These are phyloP conservation scores for Pleuronectes platessa DNA, from an alignment of 2,113 vertebrate species.

Conservation along the genomic window DNA sequence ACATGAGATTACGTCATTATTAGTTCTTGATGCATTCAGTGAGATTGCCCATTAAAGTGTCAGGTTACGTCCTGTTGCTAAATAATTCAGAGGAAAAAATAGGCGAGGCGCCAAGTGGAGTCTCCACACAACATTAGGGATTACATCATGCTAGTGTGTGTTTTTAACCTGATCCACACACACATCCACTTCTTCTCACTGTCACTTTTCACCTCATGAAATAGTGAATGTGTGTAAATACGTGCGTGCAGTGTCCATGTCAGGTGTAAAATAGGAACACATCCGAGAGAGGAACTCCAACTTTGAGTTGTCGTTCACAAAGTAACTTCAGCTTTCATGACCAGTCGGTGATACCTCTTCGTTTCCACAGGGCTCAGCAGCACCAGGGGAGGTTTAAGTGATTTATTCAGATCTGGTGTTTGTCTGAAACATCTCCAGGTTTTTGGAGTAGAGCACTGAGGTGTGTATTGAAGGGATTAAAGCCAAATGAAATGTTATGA, in stretches of 20 bases:
- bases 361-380: too few species aligned
- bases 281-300: conserved; percentile 1
- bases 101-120: conserved; percentile 37
- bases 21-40: conserved; percentile 34
- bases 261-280: conserved; percentile 36
- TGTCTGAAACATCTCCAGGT: background rate
- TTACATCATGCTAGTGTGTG: conserved; percentile 60
- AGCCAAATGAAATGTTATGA: too few species aligned
- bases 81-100: conserved; percentile 76
- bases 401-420: background rate
- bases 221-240: conserved; percentile 3
- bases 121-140: conserved; percentile 37
- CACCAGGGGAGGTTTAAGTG: background rate
- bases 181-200: conserved; percentile 5
- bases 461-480: background rate
- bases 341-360: background rate
- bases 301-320: background rate
- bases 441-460: background rate
- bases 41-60: conserved; percentile 63
- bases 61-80: conserved; percentile 60
- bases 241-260: background rate
- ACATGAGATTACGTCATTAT: conserved; percentile 36
- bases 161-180: conserved; percentile 35
- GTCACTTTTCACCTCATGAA: background rate
- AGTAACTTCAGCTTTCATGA: conserved; percentile 20